phyloP scores from a whole-genome alignment of 2,888 invertebrate genomes.

The Eueremaeus valkanovi region DNA sequence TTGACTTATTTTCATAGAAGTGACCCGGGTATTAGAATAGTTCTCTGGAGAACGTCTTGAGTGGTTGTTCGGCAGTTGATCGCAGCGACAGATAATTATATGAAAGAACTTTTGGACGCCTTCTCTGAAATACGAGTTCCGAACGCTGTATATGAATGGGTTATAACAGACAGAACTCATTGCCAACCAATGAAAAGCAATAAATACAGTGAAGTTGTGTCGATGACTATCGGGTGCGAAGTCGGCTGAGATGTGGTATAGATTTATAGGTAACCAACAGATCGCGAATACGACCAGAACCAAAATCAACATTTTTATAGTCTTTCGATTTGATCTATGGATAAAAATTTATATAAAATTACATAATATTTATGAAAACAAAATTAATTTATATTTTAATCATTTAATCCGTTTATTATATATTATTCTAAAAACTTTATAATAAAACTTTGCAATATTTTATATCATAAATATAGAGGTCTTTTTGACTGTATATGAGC shows the following conservation, averaged over 20 bases:
- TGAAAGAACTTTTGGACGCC: conserved; percentile 30
- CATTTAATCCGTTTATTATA: too few species aligned
- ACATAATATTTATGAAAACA: too few species aligned
- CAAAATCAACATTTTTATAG: conserved; percentile 55
- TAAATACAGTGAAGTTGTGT: conserved; percentile 53
- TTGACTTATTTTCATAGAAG: background rate
- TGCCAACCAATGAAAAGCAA: conserved; percentile 55
- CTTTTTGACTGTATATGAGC: too few species aligned
- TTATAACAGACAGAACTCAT: conserved; percentile 56
- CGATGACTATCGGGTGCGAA: conserved; percentile 49
- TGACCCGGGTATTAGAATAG: background rate
- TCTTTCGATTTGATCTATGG: conserved; percentile 52
- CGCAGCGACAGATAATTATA: background rate
- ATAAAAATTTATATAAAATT: background rate
- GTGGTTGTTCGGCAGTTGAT: background rate
- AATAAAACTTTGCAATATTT: too few species aligned
- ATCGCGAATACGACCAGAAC: conserved; percentile 54
- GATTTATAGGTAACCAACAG: conserved; percentile 56
- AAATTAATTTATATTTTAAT: too few species aligned
- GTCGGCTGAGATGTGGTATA: conserved; percentile 54
- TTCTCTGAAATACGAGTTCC: conserved; percentile 28
- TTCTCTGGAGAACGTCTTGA: background rate
- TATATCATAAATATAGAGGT: too few species aligned
- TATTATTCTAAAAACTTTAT: too few species aligned
- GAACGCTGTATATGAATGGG: conserved; percentile 55